Evolutionary conservation across 2,113 vertebrate species (phyloP).

Genomic region (Grantiella picta): DNA sequence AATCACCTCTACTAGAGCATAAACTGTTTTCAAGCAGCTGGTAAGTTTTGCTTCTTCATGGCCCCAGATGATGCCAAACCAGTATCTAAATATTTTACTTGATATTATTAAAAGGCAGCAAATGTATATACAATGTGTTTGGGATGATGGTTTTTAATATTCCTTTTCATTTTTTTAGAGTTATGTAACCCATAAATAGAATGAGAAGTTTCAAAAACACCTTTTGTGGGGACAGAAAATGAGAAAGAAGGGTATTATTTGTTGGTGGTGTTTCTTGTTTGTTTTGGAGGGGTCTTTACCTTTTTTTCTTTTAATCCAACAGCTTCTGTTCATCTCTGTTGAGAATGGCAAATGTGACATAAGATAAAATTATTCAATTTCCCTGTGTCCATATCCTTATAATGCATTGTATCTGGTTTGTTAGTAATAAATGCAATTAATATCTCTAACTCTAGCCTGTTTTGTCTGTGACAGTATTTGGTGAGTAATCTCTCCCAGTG

Average conservation of each 20-base stretch:
- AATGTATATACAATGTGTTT: not conserved
- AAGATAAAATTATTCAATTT: not conserved
- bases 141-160: rapidly evolving
- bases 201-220: not conserved
- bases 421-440: not conserved
- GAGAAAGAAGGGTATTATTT: not conserved
- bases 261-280: not conserved
- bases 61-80: not conserved
- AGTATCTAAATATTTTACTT: not conserved
- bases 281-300: no score
- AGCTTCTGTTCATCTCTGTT: not conserved
- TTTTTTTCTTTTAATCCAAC: not conserved
- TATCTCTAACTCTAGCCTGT: not conserved
- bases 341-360: not conserved
- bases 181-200: not conserved
- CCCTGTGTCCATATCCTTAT: not conserved
- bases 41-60: not conserved
- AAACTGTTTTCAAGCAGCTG: not conserved
- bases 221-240: not conserved
- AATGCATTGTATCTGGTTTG: not conserved
- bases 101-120: not conserved
- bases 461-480: not conserved
- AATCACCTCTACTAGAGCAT: not conserved
- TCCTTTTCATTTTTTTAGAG: not conserved
- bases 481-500: not conserved